Conservation (phyloP, 2,113 vertebrate species). For the Connochaetes taurinus region DNA sequence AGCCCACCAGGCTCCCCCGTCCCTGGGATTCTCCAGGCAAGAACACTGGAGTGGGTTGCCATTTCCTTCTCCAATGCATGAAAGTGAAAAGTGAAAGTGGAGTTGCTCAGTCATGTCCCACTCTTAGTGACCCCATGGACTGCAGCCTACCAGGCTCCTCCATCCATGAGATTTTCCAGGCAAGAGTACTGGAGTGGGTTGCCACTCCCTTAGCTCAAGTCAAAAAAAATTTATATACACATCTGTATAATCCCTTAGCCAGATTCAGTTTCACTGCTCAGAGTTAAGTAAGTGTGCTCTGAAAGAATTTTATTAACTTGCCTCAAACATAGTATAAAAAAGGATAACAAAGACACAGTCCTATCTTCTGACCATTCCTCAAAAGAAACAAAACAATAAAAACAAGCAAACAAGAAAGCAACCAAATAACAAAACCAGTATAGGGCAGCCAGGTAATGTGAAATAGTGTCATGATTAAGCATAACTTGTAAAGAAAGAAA, state of each 20-base stretch:
- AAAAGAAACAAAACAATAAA: neutral
- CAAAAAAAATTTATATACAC: neutral
- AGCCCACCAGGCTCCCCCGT: too few species aligned
- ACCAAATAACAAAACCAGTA: neutral
- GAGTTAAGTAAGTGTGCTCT: neutral
- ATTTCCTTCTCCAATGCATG: too few species aligned
- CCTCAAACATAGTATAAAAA: neutral
- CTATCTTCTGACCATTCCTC: neutral
- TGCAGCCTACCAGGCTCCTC: too few species aligned
- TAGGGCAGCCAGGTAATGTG: neutral
- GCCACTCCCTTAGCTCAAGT: neutral
- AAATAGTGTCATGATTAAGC: neutral
- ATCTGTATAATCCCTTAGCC: neutral
- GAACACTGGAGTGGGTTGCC: too few species aligned
- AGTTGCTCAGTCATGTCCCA: accelerated
- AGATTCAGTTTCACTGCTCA: neutral
- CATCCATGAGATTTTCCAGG: too few species aligned
- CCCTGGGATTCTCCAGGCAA: too few species aligned
- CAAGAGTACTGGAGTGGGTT: too few species aligned
- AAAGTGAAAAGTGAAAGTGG: too few species aligned
- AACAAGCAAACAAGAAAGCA: neutral
- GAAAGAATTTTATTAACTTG: neutral
- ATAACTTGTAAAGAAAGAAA: neutral
- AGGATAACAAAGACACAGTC: neutral
- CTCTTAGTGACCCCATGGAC: too few species aligned